These are phyloP conservation scores for Megalonaias nervosa DNA, from an alignment of 1,140 invertebrate species.

Conservation along the genomic window DNA sequence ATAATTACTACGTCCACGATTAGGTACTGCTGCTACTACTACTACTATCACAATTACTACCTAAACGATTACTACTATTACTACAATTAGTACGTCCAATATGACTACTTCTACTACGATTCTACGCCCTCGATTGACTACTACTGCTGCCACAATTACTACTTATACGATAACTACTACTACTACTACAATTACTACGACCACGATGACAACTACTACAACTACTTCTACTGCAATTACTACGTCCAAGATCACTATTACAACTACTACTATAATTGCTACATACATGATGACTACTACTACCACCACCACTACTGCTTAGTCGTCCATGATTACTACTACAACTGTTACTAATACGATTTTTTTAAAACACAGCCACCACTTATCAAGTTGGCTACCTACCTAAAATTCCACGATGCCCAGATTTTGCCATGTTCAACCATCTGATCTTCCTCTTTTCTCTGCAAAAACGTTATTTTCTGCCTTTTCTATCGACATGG, in stretches of 20 bases:
- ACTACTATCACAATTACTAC: not conserved
- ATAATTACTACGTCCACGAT: no score
- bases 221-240: not conserved
- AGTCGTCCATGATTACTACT: not conserved
- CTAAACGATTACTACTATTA: not conserved
- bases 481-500: no score
- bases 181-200: constrained; percentile 2
- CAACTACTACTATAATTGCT: not conserved
- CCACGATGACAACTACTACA: not conserved
- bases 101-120: no score
- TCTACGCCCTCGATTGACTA: no score
- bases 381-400: not conserved
- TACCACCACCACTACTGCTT: not conserved
- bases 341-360: not conserved
- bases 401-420: no score
- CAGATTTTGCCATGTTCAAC: no score
- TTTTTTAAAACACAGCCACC: not conserved
- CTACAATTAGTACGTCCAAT: no score
- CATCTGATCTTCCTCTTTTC: no score
- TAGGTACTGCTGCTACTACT: not conserved
- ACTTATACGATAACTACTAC: not conserved
- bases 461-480: no score
- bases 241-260: not conserved
- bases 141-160: not conserved
- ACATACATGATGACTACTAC: not conserved